These are phyloP conservation scores for Pyrochroa serraticornis DNA, from an alignment of 2,888 invertebrate species.

Conservation along the genomic window DNA sequence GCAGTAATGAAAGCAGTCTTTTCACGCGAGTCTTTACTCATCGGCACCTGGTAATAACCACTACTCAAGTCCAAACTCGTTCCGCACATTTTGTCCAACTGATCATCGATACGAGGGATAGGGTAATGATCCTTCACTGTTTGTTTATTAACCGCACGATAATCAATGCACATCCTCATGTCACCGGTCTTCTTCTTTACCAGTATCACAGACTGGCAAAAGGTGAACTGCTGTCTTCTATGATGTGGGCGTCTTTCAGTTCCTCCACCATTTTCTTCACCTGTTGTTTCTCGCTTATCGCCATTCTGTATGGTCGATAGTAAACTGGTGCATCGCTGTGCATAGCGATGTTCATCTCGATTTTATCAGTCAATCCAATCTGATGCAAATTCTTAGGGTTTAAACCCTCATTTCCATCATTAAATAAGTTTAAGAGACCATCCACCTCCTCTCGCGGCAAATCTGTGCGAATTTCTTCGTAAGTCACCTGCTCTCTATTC, in stretches of 20 bases:
- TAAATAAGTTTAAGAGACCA: not conserved
- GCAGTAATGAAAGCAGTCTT: not conserved
- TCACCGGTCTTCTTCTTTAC: slow-evolving; percentile 1
- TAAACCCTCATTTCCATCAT: not conserved
- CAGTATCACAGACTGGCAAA: not conserved
- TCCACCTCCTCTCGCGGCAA: not conserved
- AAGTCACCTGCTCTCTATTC: too few species aligned
- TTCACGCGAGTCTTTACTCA: not conserved
- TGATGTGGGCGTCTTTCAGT: not conserved
- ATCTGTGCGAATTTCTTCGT: too few species aligned
- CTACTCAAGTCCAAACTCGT: not conserved
- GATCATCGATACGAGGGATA: not conserved
- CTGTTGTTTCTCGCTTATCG: not conserved
- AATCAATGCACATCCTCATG: not conserved
- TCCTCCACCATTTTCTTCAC: not conserved
- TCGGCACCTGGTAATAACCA: not conserved
- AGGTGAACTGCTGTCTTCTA: not conserved
- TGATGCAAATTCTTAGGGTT: not conserved
- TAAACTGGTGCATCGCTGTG: not conserved
- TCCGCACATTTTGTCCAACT: not conserved
- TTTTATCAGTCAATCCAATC: not conserved
- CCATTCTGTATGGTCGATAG: not conserved
- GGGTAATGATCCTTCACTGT: slow-evolving; percentile 4
- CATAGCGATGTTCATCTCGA: not conserved
- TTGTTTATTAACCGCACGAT: not conserved